Conservation (phyloP, 2,888 invertebrate genomes). For the Drosophila buzzatii region DNA sequence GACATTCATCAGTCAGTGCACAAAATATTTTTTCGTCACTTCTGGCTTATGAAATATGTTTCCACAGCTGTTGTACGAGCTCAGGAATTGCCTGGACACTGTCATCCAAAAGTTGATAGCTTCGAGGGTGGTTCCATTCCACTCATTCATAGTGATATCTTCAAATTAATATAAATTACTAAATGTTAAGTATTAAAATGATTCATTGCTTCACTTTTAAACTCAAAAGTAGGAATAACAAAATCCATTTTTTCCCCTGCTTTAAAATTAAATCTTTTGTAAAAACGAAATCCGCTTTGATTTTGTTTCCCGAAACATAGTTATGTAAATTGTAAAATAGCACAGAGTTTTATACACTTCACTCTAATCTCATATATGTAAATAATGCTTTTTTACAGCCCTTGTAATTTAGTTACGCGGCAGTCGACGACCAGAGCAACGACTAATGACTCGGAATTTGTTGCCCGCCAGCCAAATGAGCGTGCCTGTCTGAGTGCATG, state of each 20-base stretch:
- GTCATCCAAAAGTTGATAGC: conserved; percentile 15
- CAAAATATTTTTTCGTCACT: conserved; percentile 55
- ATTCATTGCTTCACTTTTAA: neutral
- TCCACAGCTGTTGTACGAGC: conserved; percentile 22
- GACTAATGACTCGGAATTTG: conserved; percentile 78
- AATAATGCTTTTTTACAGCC: conserved; percentile 44
- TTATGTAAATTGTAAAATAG: neutral
- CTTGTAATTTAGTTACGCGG: conserved; percentile 58
- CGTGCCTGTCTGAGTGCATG: conserved; percentile 22
- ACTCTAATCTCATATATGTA: conserved; percentile 43
- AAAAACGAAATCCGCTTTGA: neutral
- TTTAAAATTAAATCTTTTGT: neutral
- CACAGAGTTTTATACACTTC: conserved; percentile 13
- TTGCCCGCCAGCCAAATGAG: conserved; percentile 78
- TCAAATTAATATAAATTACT: neutral
- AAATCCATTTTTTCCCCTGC: no score
- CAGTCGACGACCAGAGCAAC: conserved; percentile 53
- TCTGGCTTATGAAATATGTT: conserved; percentile 67
- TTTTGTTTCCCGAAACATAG: neutral
- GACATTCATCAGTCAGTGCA: conserved; percentile 43
- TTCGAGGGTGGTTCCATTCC: neutral
- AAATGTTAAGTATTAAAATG: neutral
- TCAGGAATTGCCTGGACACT: conserved; percentile 15
- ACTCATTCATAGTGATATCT: neutral
- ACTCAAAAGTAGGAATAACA: neutral